Percentiles rank a stretch among this genome's conserved stretches.
Evolutionary conservation across 2,888 invertebrate species (phyloP).

Genomic region (Cistogaster globosa): DNA sequence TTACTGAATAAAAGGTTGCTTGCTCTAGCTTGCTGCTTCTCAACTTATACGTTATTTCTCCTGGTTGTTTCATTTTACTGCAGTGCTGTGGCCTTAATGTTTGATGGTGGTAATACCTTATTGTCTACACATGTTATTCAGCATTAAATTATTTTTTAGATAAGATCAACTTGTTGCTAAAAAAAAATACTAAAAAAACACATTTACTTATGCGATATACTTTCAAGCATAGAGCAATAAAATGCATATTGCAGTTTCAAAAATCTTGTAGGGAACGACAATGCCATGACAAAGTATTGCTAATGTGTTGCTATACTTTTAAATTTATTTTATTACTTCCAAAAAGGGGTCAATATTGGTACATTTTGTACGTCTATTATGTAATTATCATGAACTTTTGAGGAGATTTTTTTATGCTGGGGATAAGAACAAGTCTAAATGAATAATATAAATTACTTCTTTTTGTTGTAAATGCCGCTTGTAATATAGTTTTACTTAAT

Average conservation of each 20-base stretch:
- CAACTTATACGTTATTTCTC: not conserved
- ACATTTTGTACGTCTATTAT: constrained; percentile 3
- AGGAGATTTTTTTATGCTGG: constrained; percentile 43
- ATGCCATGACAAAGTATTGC: constrained; percentile 69
- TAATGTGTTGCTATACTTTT: constrained; percentile 66
- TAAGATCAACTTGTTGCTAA: constrained; percentile 69
- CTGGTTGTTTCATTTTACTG: not conserved
- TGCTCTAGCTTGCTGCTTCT: constrained; percentile 4
- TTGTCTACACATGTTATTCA: constrained; percentile 70
- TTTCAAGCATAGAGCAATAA: constrained; percentile 8
- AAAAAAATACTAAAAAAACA: constrained; percentile 1
- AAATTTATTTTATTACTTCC: constrained; percentile 51
- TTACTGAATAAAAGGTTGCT: constrained; percentile 30
- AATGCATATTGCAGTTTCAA: constrained; percentile 52
- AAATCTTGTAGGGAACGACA: constrained; percentile 42
- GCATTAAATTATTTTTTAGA: constrained; percentile 68
- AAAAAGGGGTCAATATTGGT: constrained; percentile 43
- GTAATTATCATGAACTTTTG: constrained; percentile 64
- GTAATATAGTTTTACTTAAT: constrained; percentile 40
- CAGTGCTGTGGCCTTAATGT: constrained; percentile 20
- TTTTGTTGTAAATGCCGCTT: constrained; percentile 46
- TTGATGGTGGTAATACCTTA: constrained; percentile 68
- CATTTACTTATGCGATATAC: constrained; percentile 2
- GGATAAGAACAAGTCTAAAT: constrained; percentile 39
- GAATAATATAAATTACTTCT: constrained; percentile 65